phyloP scores from a whole-genome alignment of 1,140 invertebrate species.

The Plodia interpunctella region DNA sequence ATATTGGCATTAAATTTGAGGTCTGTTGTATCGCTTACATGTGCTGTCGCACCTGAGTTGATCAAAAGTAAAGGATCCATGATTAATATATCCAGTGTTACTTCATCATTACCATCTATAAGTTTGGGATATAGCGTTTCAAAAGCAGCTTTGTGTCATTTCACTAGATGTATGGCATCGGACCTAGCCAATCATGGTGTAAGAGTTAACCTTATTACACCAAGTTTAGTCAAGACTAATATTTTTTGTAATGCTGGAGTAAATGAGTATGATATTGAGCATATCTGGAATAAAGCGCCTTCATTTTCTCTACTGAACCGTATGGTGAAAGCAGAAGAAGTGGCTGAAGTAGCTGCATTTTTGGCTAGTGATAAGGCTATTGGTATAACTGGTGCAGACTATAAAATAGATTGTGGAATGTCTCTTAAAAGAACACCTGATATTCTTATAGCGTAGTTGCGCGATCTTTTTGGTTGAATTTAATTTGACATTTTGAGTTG shows the following conservation, averaged over 20 bases:
- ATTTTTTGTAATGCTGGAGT: not conserved
- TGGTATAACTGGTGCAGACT: conserved; percentile 16
- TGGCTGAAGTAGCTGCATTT: conserved; percentile 8
- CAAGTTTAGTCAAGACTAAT: conserved; percentile 26
- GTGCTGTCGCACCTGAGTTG: conserved; percentile 18
- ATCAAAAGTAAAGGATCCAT: conserved; percentile 28
- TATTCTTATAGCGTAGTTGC: not conserved
- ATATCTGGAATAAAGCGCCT: not conserved
- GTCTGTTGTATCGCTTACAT: conserved; percentile 22
- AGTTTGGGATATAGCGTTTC: conserved; percentile 19
- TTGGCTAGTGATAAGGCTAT: conserved; percentile 18
- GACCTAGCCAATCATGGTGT: conserved; percentile 30
- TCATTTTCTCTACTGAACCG: not conserved
- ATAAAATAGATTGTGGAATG: conserved; percentile 11
- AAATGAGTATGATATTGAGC: not conserved
- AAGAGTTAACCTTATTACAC: conserved; percentile 34
- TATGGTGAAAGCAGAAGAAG: conserved; percentile 10
- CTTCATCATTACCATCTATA: not conserved
- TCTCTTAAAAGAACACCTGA: not conserved
- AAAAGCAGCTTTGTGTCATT: conserved; percentile 26
- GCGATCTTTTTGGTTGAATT: too few relatives aligned
- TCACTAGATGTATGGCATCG: conserved; percentile 30
- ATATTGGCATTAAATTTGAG: conserved; percentile 29
- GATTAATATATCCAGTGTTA: conserved; percentile 31
- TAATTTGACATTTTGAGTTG: too few relatives aligned